A percentile compares a stretch with the other conserved stretches of the same genome.
Evolutionary conservation across 1,140 invertebrate genomes (phyloP).

Genomic region (Anadara kagoshimensis): DNA sequence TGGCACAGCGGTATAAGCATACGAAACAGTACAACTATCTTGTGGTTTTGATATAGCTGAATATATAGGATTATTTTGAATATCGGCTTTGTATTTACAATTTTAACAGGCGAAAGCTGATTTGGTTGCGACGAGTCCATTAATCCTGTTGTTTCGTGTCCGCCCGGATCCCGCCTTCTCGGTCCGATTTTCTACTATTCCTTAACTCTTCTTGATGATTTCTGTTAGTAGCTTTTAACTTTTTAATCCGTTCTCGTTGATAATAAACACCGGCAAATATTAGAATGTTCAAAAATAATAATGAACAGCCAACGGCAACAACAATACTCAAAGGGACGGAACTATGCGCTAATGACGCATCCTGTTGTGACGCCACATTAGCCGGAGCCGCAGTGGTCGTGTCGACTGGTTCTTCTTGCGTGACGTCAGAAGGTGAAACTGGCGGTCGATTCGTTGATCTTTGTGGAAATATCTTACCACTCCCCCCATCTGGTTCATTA

Average conservation of each 20-base stretch:
- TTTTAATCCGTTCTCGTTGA: constrained; percentile 85
- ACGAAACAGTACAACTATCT: constrained; percentile 26
- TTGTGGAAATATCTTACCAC: constrained; percentile 45
- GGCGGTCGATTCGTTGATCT: constrained; percentile 29
- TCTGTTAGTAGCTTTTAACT: constrained; percentile 30
- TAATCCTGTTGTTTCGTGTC: constrained; percentile 34
- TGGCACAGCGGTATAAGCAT: constrained; percentile 36
- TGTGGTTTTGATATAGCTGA: constrained; percentile 41
- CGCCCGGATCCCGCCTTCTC: constrained; percentile 16
- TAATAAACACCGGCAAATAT: constrained; percentile 97
- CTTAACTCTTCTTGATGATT: constrained; percentile 14
- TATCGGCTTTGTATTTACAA: constrained; percentile 28
- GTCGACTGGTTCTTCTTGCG: constrained; percentile 5
- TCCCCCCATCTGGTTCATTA: constrained; percentile 8
- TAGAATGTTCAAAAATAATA: constrained; percentile 93
- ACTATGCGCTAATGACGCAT: constrained; percentile 33
- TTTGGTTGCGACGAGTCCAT: constrained; percentile 22
- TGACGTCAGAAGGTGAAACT: constrained; percentile 17
- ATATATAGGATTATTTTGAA: constrained; percentile 41
- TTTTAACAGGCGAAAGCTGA: constrained; percentile 16
- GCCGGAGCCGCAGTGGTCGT: constrained; percentile 14
- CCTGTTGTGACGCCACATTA: neutral
- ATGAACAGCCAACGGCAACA: constrained; percentile 92
- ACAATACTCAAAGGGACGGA: constrained; percentile 78
- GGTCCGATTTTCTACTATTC: constrained; percentile 14